Conservation (phyloP, 2,888 invertebrate species). For the Orthosia cruda region DNA sequence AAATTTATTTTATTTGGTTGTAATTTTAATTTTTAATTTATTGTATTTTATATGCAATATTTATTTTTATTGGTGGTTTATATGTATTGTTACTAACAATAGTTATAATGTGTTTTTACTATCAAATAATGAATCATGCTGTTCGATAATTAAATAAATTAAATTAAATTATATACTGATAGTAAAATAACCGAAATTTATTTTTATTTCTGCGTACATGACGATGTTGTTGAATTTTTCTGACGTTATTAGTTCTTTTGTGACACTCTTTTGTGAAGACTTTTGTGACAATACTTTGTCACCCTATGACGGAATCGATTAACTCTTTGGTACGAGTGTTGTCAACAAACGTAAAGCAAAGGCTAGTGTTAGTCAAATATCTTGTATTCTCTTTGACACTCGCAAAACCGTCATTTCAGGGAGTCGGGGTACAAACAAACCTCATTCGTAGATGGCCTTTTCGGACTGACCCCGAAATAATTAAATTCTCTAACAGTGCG, state of each 20-base stretch:
- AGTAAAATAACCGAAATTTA: no score
- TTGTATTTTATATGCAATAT: no score
- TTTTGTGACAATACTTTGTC: not conserved
- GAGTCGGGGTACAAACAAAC: not conserved
- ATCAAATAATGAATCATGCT: no score
- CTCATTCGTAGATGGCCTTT: not conserved
- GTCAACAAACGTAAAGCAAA: not conserved
- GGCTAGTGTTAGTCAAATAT: not conserved
- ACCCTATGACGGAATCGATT: not conserved
- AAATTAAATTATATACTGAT: no score
- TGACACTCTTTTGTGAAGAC: not conserved
- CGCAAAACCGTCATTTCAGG: slow-evolving; percentile 1
- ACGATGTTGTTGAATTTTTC: no score
- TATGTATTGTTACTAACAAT: no score
- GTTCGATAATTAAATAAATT: no score
- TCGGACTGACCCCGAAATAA: not conserved
- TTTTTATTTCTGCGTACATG: no score
- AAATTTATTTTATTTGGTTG: no score
- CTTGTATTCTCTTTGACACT: slow-evolving; percentile 2
- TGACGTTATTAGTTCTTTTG: not conserved
- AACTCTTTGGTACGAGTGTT: not conserved
- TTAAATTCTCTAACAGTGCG: not conserved
- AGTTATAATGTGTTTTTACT: no score
- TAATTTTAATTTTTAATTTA: no score
- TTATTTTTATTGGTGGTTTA: no score